These are phyloP conservation scores for Pantherophis guttatus DNA, from an alignment of 2,113 vertebrate species.

Conservation along the genomic window DNA sequence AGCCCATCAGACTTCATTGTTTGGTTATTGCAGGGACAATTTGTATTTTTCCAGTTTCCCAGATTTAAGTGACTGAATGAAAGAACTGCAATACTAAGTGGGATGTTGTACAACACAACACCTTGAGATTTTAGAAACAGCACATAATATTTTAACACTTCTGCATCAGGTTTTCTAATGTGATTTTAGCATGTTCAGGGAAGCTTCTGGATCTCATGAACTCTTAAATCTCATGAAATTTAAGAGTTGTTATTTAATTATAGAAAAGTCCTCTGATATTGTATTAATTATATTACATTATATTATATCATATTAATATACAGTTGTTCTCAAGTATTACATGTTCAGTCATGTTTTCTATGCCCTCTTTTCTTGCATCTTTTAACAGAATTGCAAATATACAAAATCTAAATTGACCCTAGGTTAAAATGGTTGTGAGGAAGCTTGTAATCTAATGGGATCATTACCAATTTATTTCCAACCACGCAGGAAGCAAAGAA, in stretches of 20 bases:
- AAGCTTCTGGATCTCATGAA: background rate
- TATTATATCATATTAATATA: background rate
- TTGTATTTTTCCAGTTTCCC: background rate
- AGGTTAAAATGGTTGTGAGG: background rate
- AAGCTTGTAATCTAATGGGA: background rate
- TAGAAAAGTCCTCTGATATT: background rate
- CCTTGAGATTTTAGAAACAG: background rate
- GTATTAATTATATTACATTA: background rate
- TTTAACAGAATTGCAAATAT: background rate
- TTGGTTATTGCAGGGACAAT: background rate
- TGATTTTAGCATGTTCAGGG: background rate
- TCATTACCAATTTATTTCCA: background rate
- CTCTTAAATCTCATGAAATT: background rate
- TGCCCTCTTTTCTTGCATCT: background rate
- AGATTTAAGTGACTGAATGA: background rate
- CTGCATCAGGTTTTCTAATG: background rate
- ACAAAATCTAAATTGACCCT: background rate
- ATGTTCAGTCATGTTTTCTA: background rate
- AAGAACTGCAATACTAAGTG: background rate
- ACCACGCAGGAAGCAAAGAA: background rate
- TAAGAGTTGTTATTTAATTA: background rate
- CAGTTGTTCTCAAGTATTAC: background rate
- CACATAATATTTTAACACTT: background rate
- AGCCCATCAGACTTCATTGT: background rate
- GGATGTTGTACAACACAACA: background rate